Evolutionary conservation across 2,113 vertebrate species (phyloP), one percentile per base, ranked within the genome.

Genomic region (Osmerus mordax): DNA sequence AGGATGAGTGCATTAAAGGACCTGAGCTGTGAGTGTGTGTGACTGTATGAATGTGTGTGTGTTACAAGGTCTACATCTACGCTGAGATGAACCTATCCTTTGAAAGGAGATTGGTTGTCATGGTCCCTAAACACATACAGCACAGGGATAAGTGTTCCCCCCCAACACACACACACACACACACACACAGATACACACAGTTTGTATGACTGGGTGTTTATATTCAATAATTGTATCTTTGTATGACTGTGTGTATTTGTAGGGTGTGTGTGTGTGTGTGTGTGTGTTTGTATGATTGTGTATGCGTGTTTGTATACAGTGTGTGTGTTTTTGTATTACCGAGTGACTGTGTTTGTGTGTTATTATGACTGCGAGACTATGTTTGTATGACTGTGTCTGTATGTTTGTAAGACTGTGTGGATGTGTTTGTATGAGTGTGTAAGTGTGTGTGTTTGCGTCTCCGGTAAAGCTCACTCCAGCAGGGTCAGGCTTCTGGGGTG

Each of bases 401-500:
- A 11, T 23, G 5, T 67, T 69, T 67, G 68, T 73, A 65, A 73
- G 28, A 19, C 61, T 63, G 81, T 75, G 70, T 67, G 74, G 81
- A 77, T 80, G 83, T 54, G 52, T 54, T 2, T 4, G 52, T 54
- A 4, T 54, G 2, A 1, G 5, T 12, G 12, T 54, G 52, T 54
- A 2, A 3, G 75, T 77, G 72, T 75, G 70, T 19, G 70, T 76
- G 81, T 84, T 78, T 12, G 18, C 82, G 83, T 80, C 28, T 65
- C 19, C 53, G 78, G 79, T 84, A 77, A 82, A 65, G 82, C 81
- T 80, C 80, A 77, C 84, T 77, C 76, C 73, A 41, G 74, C 81
- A 83, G 78, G 83, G 87, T 32, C 29, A 32, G 3, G 3, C 29
- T 32, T 32, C 29, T 32, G 29, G 29, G 88, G 85, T 77, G 47